phyloP scores from a whole-genome alignment of 30 jellyfish, hydroid and myxozoan species.

The Hydra vulgaris region DNA sequence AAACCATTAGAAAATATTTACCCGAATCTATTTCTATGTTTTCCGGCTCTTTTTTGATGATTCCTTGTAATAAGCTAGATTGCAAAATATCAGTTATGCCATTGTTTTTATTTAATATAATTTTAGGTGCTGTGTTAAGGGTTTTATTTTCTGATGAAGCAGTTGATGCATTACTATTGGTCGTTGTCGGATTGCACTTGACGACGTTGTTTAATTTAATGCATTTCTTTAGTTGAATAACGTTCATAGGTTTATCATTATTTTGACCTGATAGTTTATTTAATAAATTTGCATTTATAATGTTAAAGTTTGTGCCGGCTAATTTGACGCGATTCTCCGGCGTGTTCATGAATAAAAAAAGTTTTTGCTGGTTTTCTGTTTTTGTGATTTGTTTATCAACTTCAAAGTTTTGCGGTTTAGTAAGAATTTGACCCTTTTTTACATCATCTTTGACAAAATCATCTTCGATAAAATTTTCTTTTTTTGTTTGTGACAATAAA shows the following conservation, averaged over 20 bases:
- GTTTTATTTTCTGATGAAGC: not conserved
- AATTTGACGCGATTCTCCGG: conserved; percentile 42
- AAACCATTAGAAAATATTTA: no score
- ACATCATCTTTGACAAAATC: not conserved
- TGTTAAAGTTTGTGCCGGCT: conserved; percentile 39
- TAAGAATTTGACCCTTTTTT: not conserved
- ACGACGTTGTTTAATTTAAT: conserved; percentile 14
- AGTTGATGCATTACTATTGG: not conserved
- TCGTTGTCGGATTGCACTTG: not conserved
- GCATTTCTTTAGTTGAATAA: conserved; percentile 31
- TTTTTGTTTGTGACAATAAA: conserved; percentile 15
- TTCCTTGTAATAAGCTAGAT: conserved; percentile 19
- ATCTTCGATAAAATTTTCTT: conserved; percentile 11
- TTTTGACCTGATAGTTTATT: conserved; percentile 35
- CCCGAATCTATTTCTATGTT: conserved; percentile 33
- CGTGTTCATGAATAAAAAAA: conserved; percentile 33
- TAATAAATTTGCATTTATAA: conserved; percentile 28
- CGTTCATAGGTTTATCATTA: conserved; percentile 9
- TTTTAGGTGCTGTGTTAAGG: conserved; percentile 8
- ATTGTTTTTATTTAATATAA: not conserved
- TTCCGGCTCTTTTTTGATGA: conserved; percentile 21
- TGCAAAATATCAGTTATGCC: conserved; percentile 24
- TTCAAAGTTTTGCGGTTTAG: conserved; percentile 5
- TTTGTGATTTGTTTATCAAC: conserved; percentile 18
- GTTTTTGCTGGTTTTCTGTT: conserved; percentile 26